Percentiles rank a stretch among this genome's conserved stretches.
These are phyloP conservation scores for Elaphurus davidianus DNA, from an alignment of 2,113 vertebrate genomes.

Conservation along the genomic window DNA sequence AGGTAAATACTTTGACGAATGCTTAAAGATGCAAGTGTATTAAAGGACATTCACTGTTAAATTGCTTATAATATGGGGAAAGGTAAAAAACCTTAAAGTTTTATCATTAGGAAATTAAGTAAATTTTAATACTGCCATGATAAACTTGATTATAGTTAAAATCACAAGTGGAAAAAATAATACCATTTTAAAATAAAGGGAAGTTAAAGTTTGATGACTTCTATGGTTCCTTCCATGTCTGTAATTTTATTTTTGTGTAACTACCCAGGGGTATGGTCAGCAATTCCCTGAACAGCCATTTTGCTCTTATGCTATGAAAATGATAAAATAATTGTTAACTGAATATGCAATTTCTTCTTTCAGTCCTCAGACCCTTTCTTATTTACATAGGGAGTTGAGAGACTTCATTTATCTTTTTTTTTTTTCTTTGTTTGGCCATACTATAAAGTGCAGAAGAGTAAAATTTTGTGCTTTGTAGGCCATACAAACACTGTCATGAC, in stretches of 20 bases:
- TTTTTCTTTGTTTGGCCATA: background rate
- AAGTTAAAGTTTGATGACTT: conserved; percentile 4
- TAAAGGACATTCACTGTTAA: background rate
- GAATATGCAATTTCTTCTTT: background rate
- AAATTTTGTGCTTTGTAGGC: background rate
- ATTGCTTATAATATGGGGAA: background rate
- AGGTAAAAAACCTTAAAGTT: background rate
- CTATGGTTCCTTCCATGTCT: background rate
- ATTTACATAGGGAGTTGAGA: background rate
- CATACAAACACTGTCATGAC: background rate
- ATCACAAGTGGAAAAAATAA: background rate
- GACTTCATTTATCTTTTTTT: background rate
- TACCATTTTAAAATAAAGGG: background rate
- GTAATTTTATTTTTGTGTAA: conserved; percentile 22
- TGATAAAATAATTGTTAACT: background rate
- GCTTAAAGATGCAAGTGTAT: background rate
- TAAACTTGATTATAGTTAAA: conserved; percentile 9
- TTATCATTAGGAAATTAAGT: background rate
- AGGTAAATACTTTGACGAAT: background rate
- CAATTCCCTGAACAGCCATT: background rate
- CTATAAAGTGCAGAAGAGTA: background rate
- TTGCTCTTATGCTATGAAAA: background rate
- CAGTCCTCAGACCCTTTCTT: background rate
- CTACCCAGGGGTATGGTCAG: background rate
- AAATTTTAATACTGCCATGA: background rate